A percentile compares a stretch with the other conserved stretches of the same genome.
phyloP scores from a whole-genome alignment of 2,888 invertebrate species.

The Muscina levida region DNA sequence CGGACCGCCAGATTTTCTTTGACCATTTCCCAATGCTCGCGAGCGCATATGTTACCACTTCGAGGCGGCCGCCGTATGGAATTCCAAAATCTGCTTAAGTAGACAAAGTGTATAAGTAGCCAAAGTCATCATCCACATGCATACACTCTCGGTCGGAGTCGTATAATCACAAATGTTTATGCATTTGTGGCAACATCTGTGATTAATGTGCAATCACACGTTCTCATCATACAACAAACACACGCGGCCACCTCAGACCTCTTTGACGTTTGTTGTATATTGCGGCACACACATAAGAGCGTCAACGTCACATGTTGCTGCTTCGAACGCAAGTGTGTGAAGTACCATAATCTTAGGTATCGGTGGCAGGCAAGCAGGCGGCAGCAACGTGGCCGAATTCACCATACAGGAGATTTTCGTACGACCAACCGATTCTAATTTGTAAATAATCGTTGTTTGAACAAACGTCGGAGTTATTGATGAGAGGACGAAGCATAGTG shows the following conservation, averaged over 20 bases:
- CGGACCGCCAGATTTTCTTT: not conserved
- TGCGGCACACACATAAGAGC: not conserved
- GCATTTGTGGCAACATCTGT: conserved; percentile 68
- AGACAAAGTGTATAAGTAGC: not conserved
- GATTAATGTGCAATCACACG: conserved; percentile 68
- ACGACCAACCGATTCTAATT: not conserved
- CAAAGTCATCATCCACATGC: not conserved
- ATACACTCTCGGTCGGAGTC: not conserved
- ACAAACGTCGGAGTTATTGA: not conserved
- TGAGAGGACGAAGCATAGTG: not conserved
- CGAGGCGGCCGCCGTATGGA: conserved; percentile 20
- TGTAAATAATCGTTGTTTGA: conserved; percentile 7
- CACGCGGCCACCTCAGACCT: not conserved
- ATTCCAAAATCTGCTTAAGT: conserved; percentile 54
- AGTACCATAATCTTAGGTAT: not conserved
- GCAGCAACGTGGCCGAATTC: conserved; percentile 52
- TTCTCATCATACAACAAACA: conserved; percentile 49
- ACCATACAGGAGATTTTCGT: conserved; percentile 49
- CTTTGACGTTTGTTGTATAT: conserved; percentile 4
- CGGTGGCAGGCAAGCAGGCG: conserved; percentile 40
- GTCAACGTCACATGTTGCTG: not conserved
- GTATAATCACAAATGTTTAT: conserved; percentile 62
- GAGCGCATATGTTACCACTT: conserved; percentile 25
- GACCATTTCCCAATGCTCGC: not conserved
- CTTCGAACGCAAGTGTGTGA: conserved; percentile 22